These are phyloP conservation scores for Cyanoderma ruficeps DNA, from an alignment of 2,113 vertebrate genomes.

Conservation along the genomic window DNA sequence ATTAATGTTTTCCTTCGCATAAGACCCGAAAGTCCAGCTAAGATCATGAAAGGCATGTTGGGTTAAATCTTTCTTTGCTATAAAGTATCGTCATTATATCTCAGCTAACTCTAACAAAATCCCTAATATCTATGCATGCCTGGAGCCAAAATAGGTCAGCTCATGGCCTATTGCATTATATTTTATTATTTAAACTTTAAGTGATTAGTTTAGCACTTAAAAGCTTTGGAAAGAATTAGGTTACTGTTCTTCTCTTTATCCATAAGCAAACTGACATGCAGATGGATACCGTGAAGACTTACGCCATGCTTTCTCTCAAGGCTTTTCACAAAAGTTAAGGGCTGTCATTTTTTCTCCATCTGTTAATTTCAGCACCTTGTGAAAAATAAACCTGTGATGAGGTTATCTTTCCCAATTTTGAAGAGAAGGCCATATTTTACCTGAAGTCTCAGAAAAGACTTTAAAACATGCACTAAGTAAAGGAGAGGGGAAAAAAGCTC, in stretches of 20 bases:
- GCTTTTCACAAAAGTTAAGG: background rate
- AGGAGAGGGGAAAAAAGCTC: background rate
- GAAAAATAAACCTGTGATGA: background rate
- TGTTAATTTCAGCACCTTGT: background rate
- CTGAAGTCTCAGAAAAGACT: background rate
- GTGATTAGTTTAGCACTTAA: slow-evolving; percentile 43
- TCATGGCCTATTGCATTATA: slow-evolving; percentile 1
- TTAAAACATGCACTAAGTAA: background rate
- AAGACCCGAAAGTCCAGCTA: slow-evolving; percentile 52
- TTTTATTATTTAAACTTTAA: slow-evolving; percentile 65
- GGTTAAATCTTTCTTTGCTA: slow-evolving; percentile 68
- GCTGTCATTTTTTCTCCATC: background rate
- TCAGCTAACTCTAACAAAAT: slow-evolving; percentile 56
- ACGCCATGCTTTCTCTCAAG: background rate
- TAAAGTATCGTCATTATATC: slow-evolving; percentile 46
- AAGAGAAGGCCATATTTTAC: background rate
- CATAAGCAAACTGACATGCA: background rate
- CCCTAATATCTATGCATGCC: slow-evolving; percentile 29
- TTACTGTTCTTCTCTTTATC: slow-evolving; percentile 35
- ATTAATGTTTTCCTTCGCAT: slow-evolving; percentile 71
- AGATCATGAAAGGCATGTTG: slow-evolving; percentile 63
- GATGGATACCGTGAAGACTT: background rate
- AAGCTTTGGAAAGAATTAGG: slow-evolving; percentile 33
- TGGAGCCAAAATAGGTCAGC: slow-evolving; percentile 56
- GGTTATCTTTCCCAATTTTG: background rate